These are phyloP conservation scores for Penaeus chinensis DNA, from an alignment of 1,140 invertebrate genomes.

Conservation along the genomic window DNA sequence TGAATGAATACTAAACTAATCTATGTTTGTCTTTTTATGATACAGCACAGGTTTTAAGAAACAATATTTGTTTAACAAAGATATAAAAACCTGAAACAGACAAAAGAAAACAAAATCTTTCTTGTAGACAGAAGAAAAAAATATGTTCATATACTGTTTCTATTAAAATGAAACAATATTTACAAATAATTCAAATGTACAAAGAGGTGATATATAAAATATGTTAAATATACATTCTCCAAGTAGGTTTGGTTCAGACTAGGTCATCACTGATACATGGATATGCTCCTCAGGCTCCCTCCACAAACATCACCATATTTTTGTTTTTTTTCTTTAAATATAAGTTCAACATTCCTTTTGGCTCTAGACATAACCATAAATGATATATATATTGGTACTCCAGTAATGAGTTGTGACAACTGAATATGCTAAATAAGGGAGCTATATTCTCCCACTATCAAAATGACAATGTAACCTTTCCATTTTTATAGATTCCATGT, in stretches of 20 bases:
- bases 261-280: constrained; percentile 49
- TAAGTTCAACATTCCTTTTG: not conserved
- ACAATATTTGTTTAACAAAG: too few relatives aligned
- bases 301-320: not conserved
- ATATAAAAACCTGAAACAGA: not conserved
- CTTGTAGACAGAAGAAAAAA: constrained; percentile 10
- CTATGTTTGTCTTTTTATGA: too few relatives aligned
- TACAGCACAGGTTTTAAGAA: too few relatives aligned
- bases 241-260: constrained; percentile 48
- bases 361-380: too few relatives aligned
- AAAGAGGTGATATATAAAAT: constrained; percentile 27
- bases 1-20: too few relatives aligned
- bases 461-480: too few relatives aligned
- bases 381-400: too few relatives aligned
- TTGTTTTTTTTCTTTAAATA: constrained; percentile 19
- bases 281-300: not conserved
- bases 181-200: constrained; percentile 48
- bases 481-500: too few relatives aligned
- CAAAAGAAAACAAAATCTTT: constrained; percentile 5
- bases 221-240: constrained; percentile 45
- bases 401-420: too few relatives aligned
- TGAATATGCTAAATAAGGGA: too few relatives aligned
- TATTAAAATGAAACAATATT: constrained; percentile 28
- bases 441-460: too few relatives aligned
- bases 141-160: constrained; percentile 17